Evolutionary conservation across 2,888 invertebrate species (phyloP).

Genomic region (Tiliacea citrago): DNA sequence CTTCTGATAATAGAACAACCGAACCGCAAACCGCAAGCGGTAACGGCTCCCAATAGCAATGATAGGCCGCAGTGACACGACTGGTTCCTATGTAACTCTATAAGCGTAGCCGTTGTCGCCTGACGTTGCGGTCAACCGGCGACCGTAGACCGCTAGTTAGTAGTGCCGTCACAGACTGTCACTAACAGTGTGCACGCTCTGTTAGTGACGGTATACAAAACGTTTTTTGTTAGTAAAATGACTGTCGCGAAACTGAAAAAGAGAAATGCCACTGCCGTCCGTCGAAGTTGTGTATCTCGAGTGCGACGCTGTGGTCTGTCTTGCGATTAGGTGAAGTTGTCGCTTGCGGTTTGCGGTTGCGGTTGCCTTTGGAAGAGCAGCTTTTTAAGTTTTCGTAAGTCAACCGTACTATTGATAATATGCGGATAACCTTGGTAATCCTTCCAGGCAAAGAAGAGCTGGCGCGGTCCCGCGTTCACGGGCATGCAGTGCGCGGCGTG

Average conservation of each 20-base stretch:
- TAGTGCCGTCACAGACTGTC: no score
- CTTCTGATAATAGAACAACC: background rate
- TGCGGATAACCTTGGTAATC: background rate
- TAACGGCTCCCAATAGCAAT: no score
- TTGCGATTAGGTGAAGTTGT: background rate
- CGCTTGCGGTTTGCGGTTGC: background rate
- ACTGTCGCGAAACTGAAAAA: background rate
- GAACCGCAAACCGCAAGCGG: background rate
- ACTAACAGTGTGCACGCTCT: no score
- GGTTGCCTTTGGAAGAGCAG: background rate
- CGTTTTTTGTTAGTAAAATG: no score
- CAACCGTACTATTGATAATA: background rate
- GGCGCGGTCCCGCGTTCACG: conserved; percentile 84
- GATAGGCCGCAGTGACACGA: background rate
- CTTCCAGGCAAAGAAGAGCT: conserved; percentile 75
- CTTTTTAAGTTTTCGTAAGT: background rate
- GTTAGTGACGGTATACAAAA: no score
- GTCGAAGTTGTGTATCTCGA: background rate
- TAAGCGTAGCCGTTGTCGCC: background rate
- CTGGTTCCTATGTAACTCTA: background rate
- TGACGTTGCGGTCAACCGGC: background rate
- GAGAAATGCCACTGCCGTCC: no score
- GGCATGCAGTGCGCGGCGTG: conserved; percentile 94
- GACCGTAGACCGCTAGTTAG: no score
- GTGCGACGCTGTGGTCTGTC: background rate